Conservation (phyloP, 2,888 invertebrate species). For the Dysmachus trigonus region DNA sequence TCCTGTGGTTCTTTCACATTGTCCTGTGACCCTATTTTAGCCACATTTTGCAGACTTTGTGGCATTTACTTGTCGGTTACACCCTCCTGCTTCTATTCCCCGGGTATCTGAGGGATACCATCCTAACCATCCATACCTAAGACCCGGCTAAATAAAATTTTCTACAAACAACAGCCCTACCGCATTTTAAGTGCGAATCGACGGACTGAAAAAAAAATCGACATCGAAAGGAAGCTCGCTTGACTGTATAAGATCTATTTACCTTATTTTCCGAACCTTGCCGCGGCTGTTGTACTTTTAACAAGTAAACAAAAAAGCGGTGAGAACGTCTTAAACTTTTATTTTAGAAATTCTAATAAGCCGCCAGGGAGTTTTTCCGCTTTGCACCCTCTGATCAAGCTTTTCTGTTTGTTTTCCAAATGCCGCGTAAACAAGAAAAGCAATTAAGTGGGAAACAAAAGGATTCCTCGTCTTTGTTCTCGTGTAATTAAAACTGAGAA, state of each 20-base stretch:
- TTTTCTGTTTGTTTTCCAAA: not conserved
- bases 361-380: not conserved
- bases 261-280: not conserved
- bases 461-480: not conserved
- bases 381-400: not conserved
- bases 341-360: not conserved
- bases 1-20: not conserved
- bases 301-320: not conserved
- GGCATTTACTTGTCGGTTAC: not conserved
- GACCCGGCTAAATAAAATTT: not conserved
- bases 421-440: not conserved
- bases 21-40: not conserved
- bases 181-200: not conserved
- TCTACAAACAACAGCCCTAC: not conserved
- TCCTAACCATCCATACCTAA: not conserved
- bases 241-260: not conserved
- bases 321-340: not conserved
- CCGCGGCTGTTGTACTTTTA: not conserved
- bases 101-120: not conserved
- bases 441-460: not conserved
- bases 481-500: not conserved
- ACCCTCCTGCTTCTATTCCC: not conserved
- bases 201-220: not conserved
- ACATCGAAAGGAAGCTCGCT: not conserved
- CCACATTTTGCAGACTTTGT: not conserved